A percentile compares a stretch with the other conserved stretches of the same genome.
Evolutionary conservation across 1,140 invertebrate species (phyloP).

Genomic region (Cardiocondyla obscurior): DNA sequence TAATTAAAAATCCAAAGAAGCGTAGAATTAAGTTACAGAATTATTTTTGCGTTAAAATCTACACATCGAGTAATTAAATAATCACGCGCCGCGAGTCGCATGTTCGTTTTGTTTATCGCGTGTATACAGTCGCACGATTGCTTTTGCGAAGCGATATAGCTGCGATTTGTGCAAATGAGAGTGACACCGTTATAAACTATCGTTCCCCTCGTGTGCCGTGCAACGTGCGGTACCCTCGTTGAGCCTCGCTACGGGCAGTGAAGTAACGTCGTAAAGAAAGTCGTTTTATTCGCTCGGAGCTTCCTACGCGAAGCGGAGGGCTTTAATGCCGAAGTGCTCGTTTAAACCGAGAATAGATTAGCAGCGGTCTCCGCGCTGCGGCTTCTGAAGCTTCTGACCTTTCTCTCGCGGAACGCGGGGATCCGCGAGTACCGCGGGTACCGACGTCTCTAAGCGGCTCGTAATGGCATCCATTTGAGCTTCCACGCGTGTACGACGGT

Average conservation of each 20-base stretch:
- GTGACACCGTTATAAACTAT: slow-evolving; percentile 37
- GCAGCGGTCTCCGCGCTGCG: not conserved
- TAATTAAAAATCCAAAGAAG: not conserved
- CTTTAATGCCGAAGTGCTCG: slow-evolving; percentile 13
- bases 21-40: not conserved
- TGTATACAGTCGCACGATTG: not conserved
- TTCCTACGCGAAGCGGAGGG: not conserved
- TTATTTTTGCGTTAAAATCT: not conserved
- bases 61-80: not conserved
- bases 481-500: not conserved
- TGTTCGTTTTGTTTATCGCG: not conserved
- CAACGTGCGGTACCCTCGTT: not conserved
- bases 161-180: not conserved
- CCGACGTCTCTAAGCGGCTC: slow-evolving; percentile 16
- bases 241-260: not conserved
- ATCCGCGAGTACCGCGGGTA: slow-evolving; percentile 23
- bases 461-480: slow-evolving; percentile 6
- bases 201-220: not conserved
- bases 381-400: slow-evolving; percentile 56
- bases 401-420: slow-evolving; percentile 42
- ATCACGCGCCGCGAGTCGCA: not conserved
- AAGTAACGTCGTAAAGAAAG: slow-evolving; percentile 38
- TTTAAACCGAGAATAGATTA: slow-evolving; percentile 49
- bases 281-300: slow-evolving; percentile 26
- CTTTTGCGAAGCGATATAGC: not conserved